Percentiles rank a stretch among this genome's conserved stretches.
Conservation (phyloP, 1,140 invertebrate genomes). For the Drosophila dunni region DNA sequence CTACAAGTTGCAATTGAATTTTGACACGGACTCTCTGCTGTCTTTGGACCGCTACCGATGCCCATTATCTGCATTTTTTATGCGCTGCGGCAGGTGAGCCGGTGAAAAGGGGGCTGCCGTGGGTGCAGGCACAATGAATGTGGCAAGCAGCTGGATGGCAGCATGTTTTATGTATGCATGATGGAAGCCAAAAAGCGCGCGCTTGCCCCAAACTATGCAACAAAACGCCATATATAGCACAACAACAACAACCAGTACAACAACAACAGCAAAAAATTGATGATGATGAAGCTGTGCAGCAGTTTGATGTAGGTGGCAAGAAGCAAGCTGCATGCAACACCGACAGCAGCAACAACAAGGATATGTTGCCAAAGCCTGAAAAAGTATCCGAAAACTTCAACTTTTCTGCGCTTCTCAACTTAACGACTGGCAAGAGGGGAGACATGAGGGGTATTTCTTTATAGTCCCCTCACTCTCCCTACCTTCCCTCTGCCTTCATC, state of each 20-base stretch:
- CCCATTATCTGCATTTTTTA: conserved; percentile 44
- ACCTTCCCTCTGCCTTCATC: background rate
- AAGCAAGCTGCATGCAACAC: background rate
- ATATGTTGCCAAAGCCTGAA: conserved; percentile 30
- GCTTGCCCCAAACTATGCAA: conserved; percentile 27
- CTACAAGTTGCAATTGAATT: conserved; percentile 70
- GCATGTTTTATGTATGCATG: conserved; percentile 72
- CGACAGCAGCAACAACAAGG: background rate
- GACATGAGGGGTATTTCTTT: conserved; percentile 5
- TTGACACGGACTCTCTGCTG: conserved; percentile 59
- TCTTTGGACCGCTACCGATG: conserved; percentile 40
- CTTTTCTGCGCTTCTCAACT: conserved; percentile 72
- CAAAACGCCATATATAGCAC: conserved; percentile 22
- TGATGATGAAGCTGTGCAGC: conserved; percentile 63
- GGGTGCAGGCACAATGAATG: background rate
- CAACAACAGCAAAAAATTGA: conserved; percentile 58
- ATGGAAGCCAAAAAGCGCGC: conserved; percentile 48
- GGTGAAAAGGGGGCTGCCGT: background rate
- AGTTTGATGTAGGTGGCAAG: conserved; percentile 9
- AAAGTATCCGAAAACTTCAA: conserved; percentile 67
- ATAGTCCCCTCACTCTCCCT: conserved; percentile 26
- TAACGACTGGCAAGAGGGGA: conserved; percentile 45
- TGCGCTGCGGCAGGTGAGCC: conserved; percentile 48
- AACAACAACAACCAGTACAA: conserved; percentile 17
- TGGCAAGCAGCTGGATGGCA: conserved; percentile 13